A percentile compares a stretch with the other conserved stretches of the same genome.
Evolutionary conservation across 2,888 invertebrate species (phyloP).

Genomic region (Acronicta psi): DNA sequence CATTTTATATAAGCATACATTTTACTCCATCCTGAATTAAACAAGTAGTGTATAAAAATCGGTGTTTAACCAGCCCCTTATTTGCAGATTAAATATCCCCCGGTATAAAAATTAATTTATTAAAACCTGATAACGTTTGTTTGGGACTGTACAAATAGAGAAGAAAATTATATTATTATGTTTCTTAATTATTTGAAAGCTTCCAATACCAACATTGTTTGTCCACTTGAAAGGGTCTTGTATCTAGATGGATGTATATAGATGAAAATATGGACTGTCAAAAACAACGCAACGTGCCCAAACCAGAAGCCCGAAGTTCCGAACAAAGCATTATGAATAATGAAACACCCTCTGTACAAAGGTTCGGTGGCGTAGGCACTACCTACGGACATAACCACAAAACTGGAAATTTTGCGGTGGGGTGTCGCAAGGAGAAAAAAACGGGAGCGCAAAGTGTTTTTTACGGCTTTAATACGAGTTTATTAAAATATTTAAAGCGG

Average conservation of each 20-base stretch:
- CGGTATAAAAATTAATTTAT: conserved; percentile 25
- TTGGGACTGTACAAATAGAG: conserved; percentile 19
- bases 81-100: conserved; percentile 24
- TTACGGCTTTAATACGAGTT: conserved; percentile 87
- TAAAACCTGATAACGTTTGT: conserved; percentile 20
- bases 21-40: conserved; percentile 25
- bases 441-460: conserved; percentile 86
- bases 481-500: conserved; percentile 88
- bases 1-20: conserved; percentile 56
- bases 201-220: conserved; percentile 22
- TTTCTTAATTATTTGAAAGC: conserved; percentile 10
- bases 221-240: conserved; percentile 26
- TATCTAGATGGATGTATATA: conserved; percentile 37
- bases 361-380: conserved; percentile 58
- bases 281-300: conserved; percentile 77
- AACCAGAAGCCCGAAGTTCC: conserved; percentile 75
- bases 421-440: conserved; percentile 76
- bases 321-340: conserved; percentile 87
- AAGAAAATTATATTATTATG: background rate
- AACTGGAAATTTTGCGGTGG: conserved; percentile 69
- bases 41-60: conserved; percentile 4
- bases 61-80: conserved; percentile 9
- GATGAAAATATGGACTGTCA: conserved; percentile 71
- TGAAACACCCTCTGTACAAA: conserved; percentile 81
- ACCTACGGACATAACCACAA: conserved; percentile 62